Base-by-base conservation (phyloP, 2,797 vertebrate genomes). In the Tenualosa thibaudeaui region DNA sequence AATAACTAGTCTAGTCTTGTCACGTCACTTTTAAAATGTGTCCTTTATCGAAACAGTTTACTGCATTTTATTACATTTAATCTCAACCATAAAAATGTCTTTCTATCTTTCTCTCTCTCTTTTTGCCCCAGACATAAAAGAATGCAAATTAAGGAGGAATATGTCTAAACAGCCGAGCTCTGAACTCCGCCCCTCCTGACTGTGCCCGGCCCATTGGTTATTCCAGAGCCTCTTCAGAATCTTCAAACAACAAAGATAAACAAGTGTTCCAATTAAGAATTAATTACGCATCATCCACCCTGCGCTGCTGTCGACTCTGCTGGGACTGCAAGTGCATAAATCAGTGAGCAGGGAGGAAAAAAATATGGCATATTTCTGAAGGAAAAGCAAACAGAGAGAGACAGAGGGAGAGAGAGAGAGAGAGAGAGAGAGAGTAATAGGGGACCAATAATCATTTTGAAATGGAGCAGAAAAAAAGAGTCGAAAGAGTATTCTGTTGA, bases 251-350 rank as follows among this genome's bases (percentile, higher is more conserved):
- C 89, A 92, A 92, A 94, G 90, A 93, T 89, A 93, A 94, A 93
- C 93, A 93, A 92, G 91, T 93, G 91, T 92, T 93, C 90, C 88
- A 93, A 93, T 94, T 94, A 94, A 93, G 91, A 92, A 94, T 94
- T 92, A 93, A 94, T 93, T 93, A 89, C 87, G 88, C 2, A 86
- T 88, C 84, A 88, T 91, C 90, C 88, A 86, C 89, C 86, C 53
- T 3, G 87, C 90, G 84, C 87, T 87, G 90, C 86, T 58, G 86
- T 50, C 81, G 85, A 85, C 78, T 90, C 89, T 88, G 53, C 75
- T 83, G 89, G 88, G 89, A 89, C 82, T 84, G 58, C 81, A 40
- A 84, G 40, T 43, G 71, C 71, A 78, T 43, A 78, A 78, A 78
- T 78, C 71, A 78, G 71, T 19, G 40, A n/a, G 71, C 6, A 15